phyloP scores from a whole-genome alignment of 2,888 invertebrate genomes.

The Napeogenes inachia region DNA sequence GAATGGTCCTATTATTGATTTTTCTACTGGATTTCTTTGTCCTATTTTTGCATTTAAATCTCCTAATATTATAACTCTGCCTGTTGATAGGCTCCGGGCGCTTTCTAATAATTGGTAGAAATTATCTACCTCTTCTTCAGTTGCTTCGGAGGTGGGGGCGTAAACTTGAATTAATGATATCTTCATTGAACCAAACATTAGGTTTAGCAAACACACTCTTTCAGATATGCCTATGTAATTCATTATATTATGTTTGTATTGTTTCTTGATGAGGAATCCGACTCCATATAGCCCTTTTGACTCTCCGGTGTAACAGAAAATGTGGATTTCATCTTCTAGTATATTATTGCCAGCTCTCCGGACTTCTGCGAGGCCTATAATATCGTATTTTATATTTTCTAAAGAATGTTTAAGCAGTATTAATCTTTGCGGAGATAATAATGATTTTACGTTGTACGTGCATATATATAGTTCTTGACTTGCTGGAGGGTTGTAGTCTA shows the following conservation, averaged over 20 bases:
- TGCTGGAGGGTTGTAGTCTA: no score
- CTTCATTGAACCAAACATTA: constrained; percentile 12
- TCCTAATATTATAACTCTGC: no score
- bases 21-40: constrained; percentile 19
- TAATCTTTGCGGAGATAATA: no score
- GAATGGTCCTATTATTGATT: constrained; percentile 20
- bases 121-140: constrained; percentile 2
- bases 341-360: constrained; percentile 16
- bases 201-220: constrained; percentile 25
- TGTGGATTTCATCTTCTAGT: constrained; percentile 28
- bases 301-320: constrained; percentile 31
- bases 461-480: no score
- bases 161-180: constrained; percentile 25
- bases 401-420: no score
- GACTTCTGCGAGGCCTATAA: no score
- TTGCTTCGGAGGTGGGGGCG: constrained; percentile 18
- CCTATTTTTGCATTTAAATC: constrained; percentile 21
- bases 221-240: constrained; percentile 28
- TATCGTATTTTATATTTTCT: no score
- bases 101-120: no score
- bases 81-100: no score
- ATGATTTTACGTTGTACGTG: no score
- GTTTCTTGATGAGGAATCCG: constrained; percentile 21
- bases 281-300: constrained; percentile 30
- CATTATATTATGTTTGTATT: constrained; percentile 20